Conservation (phyloP, 2,888 invertebrate species). For the Brachyopa scutellaris region DNA sequence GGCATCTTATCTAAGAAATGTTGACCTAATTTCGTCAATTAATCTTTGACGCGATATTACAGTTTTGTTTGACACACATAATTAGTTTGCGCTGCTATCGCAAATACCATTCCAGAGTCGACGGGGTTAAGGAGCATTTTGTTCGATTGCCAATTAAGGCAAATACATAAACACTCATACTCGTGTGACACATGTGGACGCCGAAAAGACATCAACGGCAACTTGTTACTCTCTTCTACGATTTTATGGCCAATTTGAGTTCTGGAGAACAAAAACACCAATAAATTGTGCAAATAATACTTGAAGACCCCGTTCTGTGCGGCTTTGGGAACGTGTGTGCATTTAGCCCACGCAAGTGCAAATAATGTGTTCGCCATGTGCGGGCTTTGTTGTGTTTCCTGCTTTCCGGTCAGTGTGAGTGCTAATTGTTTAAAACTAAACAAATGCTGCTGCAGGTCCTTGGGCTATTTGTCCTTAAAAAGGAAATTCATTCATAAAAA, state of each 20-base stretch:
- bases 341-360: constrained; percentile 52
- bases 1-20: constrained; percentile 30
- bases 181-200: constrained; percentile 1
- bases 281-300: constrained; percentile 60
- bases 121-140: constrained; percentile 39
- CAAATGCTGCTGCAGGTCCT: constrained; percentile 39
- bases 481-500: constrained; percentile 52
- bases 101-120: constrained; percentile 40
- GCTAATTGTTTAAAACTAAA: constrained; percentile 30
- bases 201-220: background rate
- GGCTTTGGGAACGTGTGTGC: background rate
- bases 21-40: constrained; percentile 61
- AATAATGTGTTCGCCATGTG: constrained; percentile 65
- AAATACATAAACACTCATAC: too few species aligned
- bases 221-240: background rate
- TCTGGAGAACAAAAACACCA: constrained; percentile 17
- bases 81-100: constrained; percentile 62
- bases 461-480: constrained; percentile 3
- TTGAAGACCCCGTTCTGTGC: background rate
- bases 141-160: constrained; percentile 41
- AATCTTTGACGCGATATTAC: constrained; percentile 54
- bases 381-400: constrained; percentile 39
- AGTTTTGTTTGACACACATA: constrained; percentile 56
- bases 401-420: constrained; percentile 37
- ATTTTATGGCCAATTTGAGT: constrained; percentile 47